Base-by-base conservation (phyloP, 2,113 vertebrate genomes). In the Cercopithecus mona region DNA sequence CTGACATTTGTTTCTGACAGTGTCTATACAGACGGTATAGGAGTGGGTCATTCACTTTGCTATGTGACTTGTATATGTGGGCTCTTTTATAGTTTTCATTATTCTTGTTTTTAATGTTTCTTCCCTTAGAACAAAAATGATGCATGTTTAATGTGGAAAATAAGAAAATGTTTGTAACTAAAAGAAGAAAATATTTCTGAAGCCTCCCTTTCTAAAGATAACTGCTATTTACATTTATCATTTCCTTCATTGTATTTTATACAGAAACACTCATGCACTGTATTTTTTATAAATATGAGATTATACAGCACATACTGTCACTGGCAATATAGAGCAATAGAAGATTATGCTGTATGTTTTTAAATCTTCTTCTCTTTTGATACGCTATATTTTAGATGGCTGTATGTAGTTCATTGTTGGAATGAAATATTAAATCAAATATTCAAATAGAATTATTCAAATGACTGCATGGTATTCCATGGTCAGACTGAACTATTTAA, bases 121-220 rank as follows among this genome's bases (percentile, higher is more conserved):
- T 90, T 78, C 27, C 96, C 55, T 75, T 70, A 81, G 64, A 84
- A 64, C 18, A 82, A 76, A 96, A 96, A 45, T 93, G 11, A 61
- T 78, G 59, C 32, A 9, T 20, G 79, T 68, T 52, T 17, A 20
- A 4, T 78, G 8, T 55, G 80, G 22, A 68, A 97, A 84, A 70
- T 90, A 55, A 55, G 52, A 55, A 55, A 55, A 55, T 55, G 2
- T 40, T 84, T 81, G 32, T 75, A 89, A 10, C 27, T 18, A 57
- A 55, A 76, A 95, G 16, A 80, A 94, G 84, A 61, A 78, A 72
- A 87, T 48, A 73, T 88, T 90, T 50, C 40, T 50, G 18, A 93
- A 89, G 76, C 10, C 4, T 92, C 50, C 72, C 16, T 83, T 66
- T 40, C 40, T 52, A 76, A 82, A 82, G 23, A 59, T 81, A 90